A percentile compares a stretch with the other conserved stretches of the same genome.
phyloP scores from a whole-genome alignment of 2,113 vertebrate genomes.

The Dromas ardeola region DNA sequence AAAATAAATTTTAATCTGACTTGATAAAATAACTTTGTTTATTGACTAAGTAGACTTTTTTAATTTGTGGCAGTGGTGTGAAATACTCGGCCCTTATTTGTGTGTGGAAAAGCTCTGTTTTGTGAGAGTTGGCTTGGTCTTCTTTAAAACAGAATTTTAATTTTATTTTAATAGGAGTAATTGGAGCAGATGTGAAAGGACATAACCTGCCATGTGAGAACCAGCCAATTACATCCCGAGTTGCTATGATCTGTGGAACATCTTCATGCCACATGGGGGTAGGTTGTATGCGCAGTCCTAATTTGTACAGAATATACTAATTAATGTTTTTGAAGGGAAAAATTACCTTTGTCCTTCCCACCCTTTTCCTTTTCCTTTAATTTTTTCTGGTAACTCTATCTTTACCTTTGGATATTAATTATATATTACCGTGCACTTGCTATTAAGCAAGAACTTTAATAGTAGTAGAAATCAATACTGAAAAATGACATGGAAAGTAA shows the following conservation, averaged over 20 bases:
- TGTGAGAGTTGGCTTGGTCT: background rate
- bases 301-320: background rate
- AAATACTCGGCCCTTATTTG: background rate
- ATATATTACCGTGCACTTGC: constrained; percentile 60
- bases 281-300: constrained; percentile 48
- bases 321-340: background rate
- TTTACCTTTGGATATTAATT: constrained; percentile 59
- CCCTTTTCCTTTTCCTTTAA: background rate
- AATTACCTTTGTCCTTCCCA: background rate
- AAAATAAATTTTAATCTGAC: background rate
- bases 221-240: constrained; percentile 84
- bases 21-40: background rate
- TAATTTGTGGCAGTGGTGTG: background rate
- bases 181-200: constrained; percentile 90
- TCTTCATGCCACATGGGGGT: constrained; percentile 98
- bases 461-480: constrained; percentile 67
- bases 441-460: constrained; percentile 47
- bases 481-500: constrained; percentile 61
- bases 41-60: background rate
- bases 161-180: constrained; percentile 82
- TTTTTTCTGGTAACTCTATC: constrained; percentile 20
- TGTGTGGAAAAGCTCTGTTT: background rate
- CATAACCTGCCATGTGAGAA: constrained; percentile 84
- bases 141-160: background rate
- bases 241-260: constrained; percentile 95